Evolutionary conservation across 2,888 invertebrate genomes (phyloP).

Genomic region (Lithophane leautieri): DNA sequence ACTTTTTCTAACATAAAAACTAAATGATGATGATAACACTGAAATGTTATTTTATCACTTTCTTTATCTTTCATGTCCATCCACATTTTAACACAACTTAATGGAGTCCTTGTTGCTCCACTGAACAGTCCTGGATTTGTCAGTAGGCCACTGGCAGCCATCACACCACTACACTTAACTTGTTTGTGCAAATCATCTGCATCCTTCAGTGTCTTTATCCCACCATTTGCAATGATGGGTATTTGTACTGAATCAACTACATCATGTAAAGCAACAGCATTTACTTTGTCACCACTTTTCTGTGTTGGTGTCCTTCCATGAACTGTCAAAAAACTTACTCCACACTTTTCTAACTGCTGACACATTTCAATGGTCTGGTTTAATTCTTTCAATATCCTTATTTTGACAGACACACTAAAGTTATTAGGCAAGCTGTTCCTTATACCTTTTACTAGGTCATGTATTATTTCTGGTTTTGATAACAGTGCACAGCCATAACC

Average conservation of each 20-base stretch:
- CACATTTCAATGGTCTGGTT: conserved; percentile 95
- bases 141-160: conserved; percentile 97
- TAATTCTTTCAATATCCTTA: conserved; percentile 94
- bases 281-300: conserved; percentile 93
- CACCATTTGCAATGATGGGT: conserved; percentile 98
- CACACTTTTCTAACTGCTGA: conserved; percentile 94
- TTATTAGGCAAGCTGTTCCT: conserved; percentile 92
- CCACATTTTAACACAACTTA: conserved; percentile 96
- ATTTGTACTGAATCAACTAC: conserved; percentile 93
- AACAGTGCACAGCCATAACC: conserved; percentile 97
- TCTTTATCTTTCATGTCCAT: conserved; percentile 92
- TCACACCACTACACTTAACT: conserved; percentile 95
- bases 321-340: conserved; percentile 96
- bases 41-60: conserved; percentile 93
- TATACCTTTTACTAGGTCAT: conserved; percentile 94
- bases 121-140: conserved; percentile 97
- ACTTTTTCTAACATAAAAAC: conserved; percentile 98
- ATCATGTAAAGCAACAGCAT: conserved; percentile 92
- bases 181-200: conserved; percentile 92
- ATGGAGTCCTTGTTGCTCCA: conserved; percentile 93
- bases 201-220: conserved; percentile 93
- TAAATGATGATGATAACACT: conserved; percentile 98
- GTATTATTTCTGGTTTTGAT: conserved; percentile 95
- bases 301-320: conserved; percentile 97
- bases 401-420: conserved; percentile 97